Conservation (phyloP, 2,888 invertebrate species). For the Aricia artaxerxes region DNA sequence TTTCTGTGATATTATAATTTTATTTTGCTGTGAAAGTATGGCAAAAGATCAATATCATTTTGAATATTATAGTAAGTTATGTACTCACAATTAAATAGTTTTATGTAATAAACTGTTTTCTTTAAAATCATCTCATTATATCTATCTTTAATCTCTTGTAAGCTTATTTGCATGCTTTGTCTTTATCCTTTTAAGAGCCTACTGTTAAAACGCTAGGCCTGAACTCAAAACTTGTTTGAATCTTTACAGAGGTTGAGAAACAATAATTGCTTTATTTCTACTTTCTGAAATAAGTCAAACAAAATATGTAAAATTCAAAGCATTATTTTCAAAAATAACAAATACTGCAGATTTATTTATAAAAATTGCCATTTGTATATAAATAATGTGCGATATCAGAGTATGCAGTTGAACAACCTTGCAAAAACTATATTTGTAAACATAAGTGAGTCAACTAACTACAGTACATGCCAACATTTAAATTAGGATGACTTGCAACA, state of each 20-base stretch:
- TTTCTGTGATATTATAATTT: neutral
- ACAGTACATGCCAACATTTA: slow-evolving; percentile 56
- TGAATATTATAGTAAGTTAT: neutral
- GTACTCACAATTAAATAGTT: neutral
- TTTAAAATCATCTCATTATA: neutral
- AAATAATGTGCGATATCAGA: neutral
- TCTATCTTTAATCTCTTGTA: too few species aligned
- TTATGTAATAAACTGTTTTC: neutral
- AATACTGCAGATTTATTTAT: neutral
- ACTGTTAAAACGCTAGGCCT: too few species aligned
- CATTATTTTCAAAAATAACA: neutral
- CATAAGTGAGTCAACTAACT: slow-evolving; percentile 19
- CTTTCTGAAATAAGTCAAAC: neutral
- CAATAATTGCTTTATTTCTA: neutral
- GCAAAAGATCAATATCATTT: neutral
- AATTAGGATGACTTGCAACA: slow-evolving; percentile 66
- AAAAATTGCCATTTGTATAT: neutral
- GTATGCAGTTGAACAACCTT: neutral
- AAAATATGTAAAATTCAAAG: neutral
- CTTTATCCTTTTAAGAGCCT: too few species aligned
- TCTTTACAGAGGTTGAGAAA: too few species aligned
- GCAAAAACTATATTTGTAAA: slow-evolving; percentile 27
- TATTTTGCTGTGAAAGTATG: neutral
- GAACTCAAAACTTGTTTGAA: too few species aligned
- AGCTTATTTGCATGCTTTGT: too few species aligned